Evolutionary conservation across 2,113 vertebrate genomes (phyloP), one percentile per base, ranked within the genome.

Genomic region (Apteryx mantelli): DNA sequence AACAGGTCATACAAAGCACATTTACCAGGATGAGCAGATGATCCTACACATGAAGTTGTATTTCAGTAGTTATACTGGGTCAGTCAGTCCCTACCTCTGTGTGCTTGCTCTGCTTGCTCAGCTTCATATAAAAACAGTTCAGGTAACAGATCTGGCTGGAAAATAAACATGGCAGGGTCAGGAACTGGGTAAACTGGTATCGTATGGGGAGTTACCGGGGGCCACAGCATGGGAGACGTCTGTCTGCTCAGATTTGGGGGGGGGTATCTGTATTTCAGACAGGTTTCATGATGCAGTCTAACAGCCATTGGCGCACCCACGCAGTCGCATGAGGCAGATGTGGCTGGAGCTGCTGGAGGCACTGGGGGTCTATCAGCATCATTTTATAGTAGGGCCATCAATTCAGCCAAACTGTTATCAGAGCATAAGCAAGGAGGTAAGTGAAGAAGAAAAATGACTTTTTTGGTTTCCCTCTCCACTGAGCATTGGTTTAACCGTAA

Each of bases 11-110:
- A 40, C 12, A 19, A 25, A 65, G 1, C 25, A n/a, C 46, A 42
- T 48, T n/a, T 76, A 28, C 64, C 25, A 15, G 38, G 3, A 5
- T 0, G 1, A 74, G 52, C 24, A 13, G 38, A 40, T 2, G 1
- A 20, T 60, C 38, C 38, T 8, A 18, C 3, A 26, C 0, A 0
- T 5, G 32, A 63, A 65, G 48, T 69, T 50, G 14, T 40, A 46
- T 68, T 40, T 36, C 34, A 84, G n/a, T 68, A 80, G 58, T 28
- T 38, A 36, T 21, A 9, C 28, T 25, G 34, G 4, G 20, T 10
- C n/a, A 89, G 26, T 21, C 17, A 70, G 38, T 2, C 22, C 42
- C 25, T 36, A 17, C 24, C 55, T n/a, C 55, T 42, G 26, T 7
- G 13, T 42, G 60, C n/a, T 32, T 38, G 32, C 56, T 64, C 55